These are phyloP conservation scores for Tetragnatha versicolor DNA, from an alignment of 1,140 invertebrate species.

Conservation along the genomic window DNA sequence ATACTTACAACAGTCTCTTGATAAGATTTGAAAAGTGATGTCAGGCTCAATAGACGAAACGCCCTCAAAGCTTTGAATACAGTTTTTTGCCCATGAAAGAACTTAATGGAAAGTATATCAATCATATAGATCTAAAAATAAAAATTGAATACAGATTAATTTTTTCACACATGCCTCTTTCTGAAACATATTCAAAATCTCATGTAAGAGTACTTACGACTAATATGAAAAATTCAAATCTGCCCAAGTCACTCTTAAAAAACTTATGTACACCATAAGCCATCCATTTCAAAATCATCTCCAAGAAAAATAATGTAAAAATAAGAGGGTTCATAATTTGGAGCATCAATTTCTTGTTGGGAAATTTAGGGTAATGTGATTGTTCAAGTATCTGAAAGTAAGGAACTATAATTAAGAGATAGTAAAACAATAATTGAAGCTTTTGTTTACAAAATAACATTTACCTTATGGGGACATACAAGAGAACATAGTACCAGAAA, in stretches of 20 bases:
- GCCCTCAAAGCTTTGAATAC: slow-evolving; percentile 39
- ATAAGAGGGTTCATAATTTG: slow-evolving; percentile 19
- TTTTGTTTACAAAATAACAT: no score
- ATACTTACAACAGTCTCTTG: slow-evolving; percentile 45
- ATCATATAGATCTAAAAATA: slow-evolving; percentile 40
- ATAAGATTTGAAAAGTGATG: slow-evolving; percentile 39
- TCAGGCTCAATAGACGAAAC: slow-evolving; percentile 40
- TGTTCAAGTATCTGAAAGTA: slow-evolving; percentile 33
- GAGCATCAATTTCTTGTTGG: background rate
- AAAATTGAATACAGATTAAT: background rate
- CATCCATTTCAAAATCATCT: slow-evolving; percentile 49
- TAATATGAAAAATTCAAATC: slow-evolving; percentile 45
- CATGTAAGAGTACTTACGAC: slow-evolving; percentile 10
- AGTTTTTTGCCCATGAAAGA: slow-evolving; percentile 49
- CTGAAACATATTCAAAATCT: background rate
- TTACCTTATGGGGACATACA: no score
- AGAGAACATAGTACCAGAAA: no score
- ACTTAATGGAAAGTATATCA: slow-evolving; percentile 40
- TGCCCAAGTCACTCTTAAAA: slow-evolving; percentile 37
- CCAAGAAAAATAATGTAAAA: slow-evolving; percentile 32
- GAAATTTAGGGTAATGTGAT: slow-evolving; percentile 21
- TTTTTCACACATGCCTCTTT: background rate
- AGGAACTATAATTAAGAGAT: no score
- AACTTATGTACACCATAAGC: slow-evolving; percentile 48
- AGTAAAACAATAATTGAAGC: no score